phyloP scores from a whole-genome alignment of 2,113 vertebrate species.

The Paradoxurus hermaphroditus region DNA sequence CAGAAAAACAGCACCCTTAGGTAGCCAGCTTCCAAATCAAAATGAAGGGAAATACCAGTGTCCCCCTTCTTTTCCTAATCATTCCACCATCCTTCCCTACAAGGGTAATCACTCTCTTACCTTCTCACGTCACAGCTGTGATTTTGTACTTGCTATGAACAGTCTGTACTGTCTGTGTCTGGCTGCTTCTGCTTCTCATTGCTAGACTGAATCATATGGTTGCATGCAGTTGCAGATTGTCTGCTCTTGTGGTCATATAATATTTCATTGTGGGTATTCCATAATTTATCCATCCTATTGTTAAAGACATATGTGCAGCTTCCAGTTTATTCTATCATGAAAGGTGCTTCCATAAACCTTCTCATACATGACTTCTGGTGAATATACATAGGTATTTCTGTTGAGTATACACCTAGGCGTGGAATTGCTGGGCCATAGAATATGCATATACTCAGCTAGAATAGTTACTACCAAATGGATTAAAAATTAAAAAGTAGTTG shows the following conservation, averaged over 20 bases:
- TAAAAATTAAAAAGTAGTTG: not conserved
- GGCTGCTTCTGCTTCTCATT: not conserved
- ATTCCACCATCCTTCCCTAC: not conserved
- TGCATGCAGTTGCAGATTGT: not conserved
- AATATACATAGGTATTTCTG: not conserved
- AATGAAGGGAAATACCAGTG: not conserved
- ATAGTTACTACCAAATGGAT: not conserved
- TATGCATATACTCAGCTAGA: not conserved
- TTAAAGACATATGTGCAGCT: not conserved
- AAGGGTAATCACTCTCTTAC: not conserved
- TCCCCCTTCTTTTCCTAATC: not conserved
- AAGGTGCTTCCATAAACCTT: not conserved
- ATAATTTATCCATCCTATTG: not conserved
- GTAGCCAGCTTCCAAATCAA: not conserved
- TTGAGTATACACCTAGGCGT: not conserved
- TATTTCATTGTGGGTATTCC: not conserved
- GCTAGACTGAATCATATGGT: not conserved
- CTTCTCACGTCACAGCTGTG: not conserved
- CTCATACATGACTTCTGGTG: not conserved
- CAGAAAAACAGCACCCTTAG: not conserved
- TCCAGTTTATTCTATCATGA: not conserved
- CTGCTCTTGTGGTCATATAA: not conserved
- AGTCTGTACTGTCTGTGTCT: not conserved
- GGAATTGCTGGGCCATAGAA: not conserved
- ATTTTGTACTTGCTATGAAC: not conserved